Conservation (phyloP, 2,888 invertebrate species). For the Scaptomyza reducta region DNA sequence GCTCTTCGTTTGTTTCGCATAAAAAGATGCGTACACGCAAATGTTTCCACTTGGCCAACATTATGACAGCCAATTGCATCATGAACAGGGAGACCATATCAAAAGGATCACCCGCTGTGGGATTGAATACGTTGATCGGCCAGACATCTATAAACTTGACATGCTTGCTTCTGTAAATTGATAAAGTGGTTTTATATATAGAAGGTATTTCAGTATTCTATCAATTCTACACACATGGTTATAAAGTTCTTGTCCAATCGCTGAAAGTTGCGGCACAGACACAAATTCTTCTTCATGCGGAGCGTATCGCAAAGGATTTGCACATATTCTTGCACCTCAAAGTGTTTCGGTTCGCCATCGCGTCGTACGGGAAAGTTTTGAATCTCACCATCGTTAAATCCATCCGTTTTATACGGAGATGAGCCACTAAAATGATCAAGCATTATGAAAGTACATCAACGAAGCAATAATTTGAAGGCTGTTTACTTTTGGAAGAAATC, state of each 20-base stretch:
- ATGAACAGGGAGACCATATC: constrained; percentile 97
- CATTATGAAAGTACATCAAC: neutral
- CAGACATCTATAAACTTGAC: constrained; percentile 97
- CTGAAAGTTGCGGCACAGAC: constrained; percentile 96
- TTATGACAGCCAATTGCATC: constrained; percentile 98
- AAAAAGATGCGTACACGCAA: constrained; percentile 94
- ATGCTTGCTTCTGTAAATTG: constrained; percentile 81
- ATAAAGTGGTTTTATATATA: neutral
- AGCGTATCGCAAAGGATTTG: constrained; percentile 94
- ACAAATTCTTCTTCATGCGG: constrained; percentile 96
- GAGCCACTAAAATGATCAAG: constrained; percentile 81
- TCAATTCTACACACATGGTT: constrained; percentile 86
- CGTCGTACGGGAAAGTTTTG: constrained; percentile 86
- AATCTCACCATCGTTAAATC: constrained; percentile 85
- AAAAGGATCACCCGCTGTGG: constrained; percentile 91
- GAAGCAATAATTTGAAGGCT: neutral
- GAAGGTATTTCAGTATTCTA: fast-evolving
- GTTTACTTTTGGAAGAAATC: constrained; percentile 92
- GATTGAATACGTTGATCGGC: constrained; percentile 96
- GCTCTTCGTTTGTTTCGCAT: constrained; percentile 86
- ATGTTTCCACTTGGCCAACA: constrained; percentile 95
- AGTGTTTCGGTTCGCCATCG: constrained; percentile 83
- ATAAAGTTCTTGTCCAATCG: constrained; percentile 91
- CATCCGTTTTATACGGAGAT: constrained; percentile 87
- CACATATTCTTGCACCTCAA: constrained; percentile 89